Base-by-base conservation (phyloP, 2,888 invertebrate species). In the Thymelicus lineola region DNA sequence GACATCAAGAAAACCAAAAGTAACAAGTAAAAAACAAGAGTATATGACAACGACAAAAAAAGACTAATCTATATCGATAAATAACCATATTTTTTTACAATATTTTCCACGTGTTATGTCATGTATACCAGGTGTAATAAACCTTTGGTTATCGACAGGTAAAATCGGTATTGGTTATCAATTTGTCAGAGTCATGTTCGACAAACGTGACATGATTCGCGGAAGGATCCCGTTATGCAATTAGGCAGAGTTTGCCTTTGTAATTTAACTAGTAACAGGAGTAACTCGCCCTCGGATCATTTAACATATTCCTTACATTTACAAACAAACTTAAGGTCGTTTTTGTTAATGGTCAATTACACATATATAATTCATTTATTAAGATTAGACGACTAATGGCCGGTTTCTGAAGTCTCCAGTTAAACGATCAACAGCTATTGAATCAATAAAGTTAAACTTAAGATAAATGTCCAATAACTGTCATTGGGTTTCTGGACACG, bases 141-240 rank as follows among this genome's bases (percentile, higher is more conserved):
- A 20, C 10, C 53, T 17, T 10, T 53, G 53, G 53, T 20, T 20
- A 53, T 53, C 20, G 53, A 5, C 17, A 20, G 53, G 17, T 10
- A 58, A 58, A 66, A 57, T 58, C 17, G 58, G 35, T 66, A 59
- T 66, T 59, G 66, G 35, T 53, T 50, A 66, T 60, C 60, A 60
- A 66, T 66, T 66, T 66, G 60, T 58, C 59, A 60, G 28, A 9
- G 20, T 64, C 53, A 20, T 50, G 60, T 66, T 66, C 38, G 50
- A 20, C 53, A 53, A 60, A 66, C 59, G 15, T 45, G 42, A 60
- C 66, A 53, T 14, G 46, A 58, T 17, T 46, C 50, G 66, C 35
- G 50, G 60, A 66, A 50, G 66, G 28, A 46, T 50, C 50, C 15
- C 20, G 38, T 59, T 50, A 66, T 59, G 59, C 66, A 66, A 50